Conservation (phyloP, 2,797 vertebrate species). For the Eulemur rubriventer region DNA sequence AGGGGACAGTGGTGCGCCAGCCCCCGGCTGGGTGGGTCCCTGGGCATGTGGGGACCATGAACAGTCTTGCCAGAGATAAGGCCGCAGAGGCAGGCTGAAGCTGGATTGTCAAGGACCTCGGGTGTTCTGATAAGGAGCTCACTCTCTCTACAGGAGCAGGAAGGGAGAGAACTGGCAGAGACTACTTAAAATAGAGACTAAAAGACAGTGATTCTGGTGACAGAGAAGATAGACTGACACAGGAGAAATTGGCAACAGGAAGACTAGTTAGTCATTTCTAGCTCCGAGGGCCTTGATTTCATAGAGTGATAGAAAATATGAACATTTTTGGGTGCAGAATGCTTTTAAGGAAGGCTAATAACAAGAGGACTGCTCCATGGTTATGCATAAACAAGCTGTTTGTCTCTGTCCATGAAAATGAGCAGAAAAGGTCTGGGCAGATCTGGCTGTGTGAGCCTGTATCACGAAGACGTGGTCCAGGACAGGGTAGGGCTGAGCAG, state of each 20-base stretch:
- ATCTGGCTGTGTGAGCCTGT: background rate
- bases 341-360: background rate
- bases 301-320: background rate
- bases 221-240: background rate
- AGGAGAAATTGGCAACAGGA: background rate
- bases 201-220: background rate
- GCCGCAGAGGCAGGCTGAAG: background rate
- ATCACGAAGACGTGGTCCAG: background rate
- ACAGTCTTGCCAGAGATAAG: background rate
- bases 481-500: background rate
- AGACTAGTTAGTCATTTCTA: conserved; percentile 12
- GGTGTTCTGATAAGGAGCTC: background rate
- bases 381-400: conserved; percentile 14
- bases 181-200: background rate
- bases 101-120: background rate
- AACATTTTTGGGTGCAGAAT: conserved; percentile 37
- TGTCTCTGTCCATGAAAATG: conserved; percentile 23
- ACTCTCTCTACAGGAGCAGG: background rate
- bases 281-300: conserved; percentile 31
- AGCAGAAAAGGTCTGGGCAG: background rate
- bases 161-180: background rate
- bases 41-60: background rate
- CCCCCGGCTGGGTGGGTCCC: background rate
- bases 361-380: background rate
- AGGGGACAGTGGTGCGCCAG: background rate